phyloP scores from a whole-genome alignment of 2,797 vertebrate species.

The Sciurus carolinensis region DNA sequence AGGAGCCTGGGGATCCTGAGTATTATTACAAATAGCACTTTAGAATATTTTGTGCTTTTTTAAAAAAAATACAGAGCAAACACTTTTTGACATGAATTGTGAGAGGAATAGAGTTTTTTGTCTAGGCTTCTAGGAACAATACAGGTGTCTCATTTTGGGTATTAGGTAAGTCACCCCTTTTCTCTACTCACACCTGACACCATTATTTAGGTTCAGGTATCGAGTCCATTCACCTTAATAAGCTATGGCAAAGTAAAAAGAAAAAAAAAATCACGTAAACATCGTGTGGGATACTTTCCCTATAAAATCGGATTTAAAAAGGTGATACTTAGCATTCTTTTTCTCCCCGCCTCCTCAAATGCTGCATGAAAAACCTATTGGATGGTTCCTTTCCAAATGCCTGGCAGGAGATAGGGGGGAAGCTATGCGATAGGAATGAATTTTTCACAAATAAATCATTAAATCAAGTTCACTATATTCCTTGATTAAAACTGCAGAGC shows the following conservation, averaged over 20 bases:
- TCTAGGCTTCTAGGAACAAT: not conserved
- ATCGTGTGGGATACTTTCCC: not conserved
- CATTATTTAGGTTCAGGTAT: not conserved
- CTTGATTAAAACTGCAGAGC: not conserved
- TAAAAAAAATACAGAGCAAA: not conserved
- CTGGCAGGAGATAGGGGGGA: not conserved
- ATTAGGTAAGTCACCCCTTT: not conserved
- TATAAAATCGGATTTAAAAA: constrained; percentile 12
- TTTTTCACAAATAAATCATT: constrained; percentile 16
- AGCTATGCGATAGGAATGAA: not conserved
- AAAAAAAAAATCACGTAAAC: not conserved
- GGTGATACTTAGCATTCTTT: not conserved
- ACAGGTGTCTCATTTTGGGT: not conserved
- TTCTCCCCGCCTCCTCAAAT: not conserved
- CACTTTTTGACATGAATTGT: not conserved
- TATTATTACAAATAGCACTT: not conserved
- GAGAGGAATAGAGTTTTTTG: not conserved
- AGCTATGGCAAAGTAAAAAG: not conserved
- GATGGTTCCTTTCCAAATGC: not conserved
- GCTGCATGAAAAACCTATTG: not conserved
- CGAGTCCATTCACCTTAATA: not conserved
- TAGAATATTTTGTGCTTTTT: not conserved
- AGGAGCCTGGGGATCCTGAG: not conserved
- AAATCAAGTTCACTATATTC: constrained; percentile 2
- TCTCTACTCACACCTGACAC: not conserved